Conservation (phyloP, 2,888 invertebrate species). For the Marasmarcha lunaedactyla region DNA sequence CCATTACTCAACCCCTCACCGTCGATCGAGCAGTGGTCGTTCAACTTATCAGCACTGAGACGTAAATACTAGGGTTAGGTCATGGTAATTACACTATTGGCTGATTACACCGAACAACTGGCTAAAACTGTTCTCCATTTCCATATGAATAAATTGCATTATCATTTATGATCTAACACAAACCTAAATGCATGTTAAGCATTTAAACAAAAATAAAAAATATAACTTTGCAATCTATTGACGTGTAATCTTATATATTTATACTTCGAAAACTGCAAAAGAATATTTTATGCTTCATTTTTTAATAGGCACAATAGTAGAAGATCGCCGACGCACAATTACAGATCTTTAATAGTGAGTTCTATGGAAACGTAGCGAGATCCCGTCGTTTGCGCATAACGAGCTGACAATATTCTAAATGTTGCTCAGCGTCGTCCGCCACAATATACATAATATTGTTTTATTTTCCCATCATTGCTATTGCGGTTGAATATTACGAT, state of each 20-base stretch:
- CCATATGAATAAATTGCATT: constrained; percentile 2
- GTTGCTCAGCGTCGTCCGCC: constrained; percentile 28
- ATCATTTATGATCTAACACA: no score
- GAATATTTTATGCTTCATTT: constrained; percentile 1
- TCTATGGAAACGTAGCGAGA: constrained; percentile 31
- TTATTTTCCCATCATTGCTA: constrained; percentile 40
- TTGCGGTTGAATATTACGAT: constrained; percentile 37
- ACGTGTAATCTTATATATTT: no score
- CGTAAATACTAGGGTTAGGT: constrained; percentile 11
- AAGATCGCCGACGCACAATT: background rate
- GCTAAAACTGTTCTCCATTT: background rate
- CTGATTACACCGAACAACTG: constrained; percentile 6
- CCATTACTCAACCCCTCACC: no score
- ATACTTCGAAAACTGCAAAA: no score
- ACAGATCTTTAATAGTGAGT: constrained; percentile 22
- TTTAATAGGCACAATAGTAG: constrained; percentile 3
- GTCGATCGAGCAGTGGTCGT: constrained; percentile 26
- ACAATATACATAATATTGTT: constrained; percentile 24
- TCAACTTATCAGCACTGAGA: constrained; percentile 25
- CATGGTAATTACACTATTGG: background rate
- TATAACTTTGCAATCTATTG: no score
- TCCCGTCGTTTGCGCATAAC: constrained; percentile 22
- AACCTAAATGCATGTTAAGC: constrained; percentile 1
- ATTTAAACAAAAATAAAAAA: no score
- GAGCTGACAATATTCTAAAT: constrained; percentile 34